Evolutionary conservation across 1,140 invertebrate species (phyloP), one percentile per base, ranked within the genome.

Genomic region (Orchestia grillus): DNA sequence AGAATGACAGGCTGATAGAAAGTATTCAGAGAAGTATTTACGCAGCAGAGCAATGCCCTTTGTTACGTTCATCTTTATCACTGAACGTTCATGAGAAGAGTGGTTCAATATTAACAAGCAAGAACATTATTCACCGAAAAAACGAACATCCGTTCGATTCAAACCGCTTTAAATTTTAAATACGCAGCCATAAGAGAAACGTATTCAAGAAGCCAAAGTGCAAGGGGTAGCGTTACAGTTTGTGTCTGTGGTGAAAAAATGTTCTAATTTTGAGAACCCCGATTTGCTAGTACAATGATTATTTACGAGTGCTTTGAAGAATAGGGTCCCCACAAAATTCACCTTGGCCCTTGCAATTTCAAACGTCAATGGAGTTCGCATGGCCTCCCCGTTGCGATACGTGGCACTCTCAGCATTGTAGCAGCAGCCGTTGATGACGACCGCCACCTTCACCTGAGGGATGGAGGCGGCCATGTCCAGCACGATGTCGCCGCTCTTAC

Each of bases 401-500:
- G 23, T 57, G 40, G 95, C 41, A 87, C 1, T 0, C n/a, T 87
- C 62, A n/a, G 42, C 87, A 41, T 43, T 96, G 53, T 15, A 87
- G 43, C 47, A 87, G 36, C 42, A 77, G 8, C 95, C 95, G 44
- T 96, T 96, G 28, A 96, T 77, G 62, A 87, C 41, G 44, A 96
- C 95, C 36, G 87, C 47, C 11, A 57, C 95, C 8, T 40, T 77
- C 6, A 96, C 91, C 36, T 95, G 45, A 36, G 96, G 96, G 43
- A 96, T 96, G 43, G 92, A 90, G 57, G 57, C 0, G 1, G 96
- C 96, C 96, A 96, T 96, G 45, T 62, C 87, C 4, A 96, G 40
- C 28, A 95, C 96, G 4, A 96, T 41, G 94, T 96, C 96, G 28
- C 87, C 96, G 19, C 96, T 95, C 87, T 96, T 96, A 88, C 96